Percentiles rank a stretch among this genome's conserved stretches.
Evolutionary conservation across 2,888 invertebrate genomes (phyloP).

Genomic region (Philhelius pedissequus): DNA sequence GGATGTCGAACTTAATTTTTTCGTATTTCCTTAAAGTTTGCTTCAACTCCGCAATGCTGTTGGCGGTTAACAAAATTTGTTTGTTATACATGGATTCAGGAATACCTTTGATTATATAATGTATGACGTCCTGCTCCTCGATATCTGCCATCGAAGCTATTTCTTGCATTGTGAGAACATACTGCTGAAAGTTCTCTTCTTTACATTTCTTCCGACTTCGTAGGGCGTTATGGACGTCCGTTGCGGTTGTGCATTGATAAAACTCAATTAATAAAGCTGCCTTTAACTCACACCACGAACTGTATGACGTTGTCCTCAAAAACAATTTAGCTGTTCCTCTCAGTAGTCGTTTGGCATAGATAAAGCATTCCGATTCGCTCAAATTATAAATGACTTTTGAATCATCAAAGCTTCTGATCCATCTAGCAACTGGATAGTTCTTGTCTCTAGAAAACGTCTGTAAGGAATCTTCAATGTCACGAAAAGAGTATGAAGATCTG

Average conservation of each 20-base stretch:
- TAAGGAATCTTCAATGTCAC: too few relatives aligned
- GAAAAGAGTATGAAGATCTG: too few relatives aligned
- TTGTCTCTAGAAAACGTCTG: too few relatives aligned
- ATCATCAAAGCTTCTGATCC: too few relatives aligned
- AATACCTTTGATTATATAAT: neutral
- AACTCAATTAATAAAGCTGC: neutral
- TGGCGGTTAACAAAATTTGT: neutral
- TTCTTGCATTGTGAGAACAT: neutral
- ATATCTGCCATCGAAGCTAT: neutral
- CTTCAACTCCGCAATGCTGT: neutral
- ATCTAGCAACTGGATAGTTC: too few relatives aligned
- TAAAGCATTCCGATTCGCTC: too few relatives aligned
- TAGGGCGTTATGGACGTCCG: neutral
- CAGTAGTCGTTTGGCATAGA: too few relatives aligned
- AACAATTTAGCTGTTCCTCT: too few relatives aligned
- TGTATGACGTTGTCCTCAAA: neutral
- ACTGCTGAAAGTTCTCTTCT: too few relatives aligned
- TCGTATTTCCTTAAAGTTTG: neutral
- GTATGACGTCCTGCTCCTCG: neutral
- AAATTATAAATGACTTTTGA: too few relatives aligned
- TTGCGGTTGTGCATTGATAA: neutral
- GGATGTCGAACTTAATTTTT: neutral
- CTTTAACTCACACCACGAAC: neutral
- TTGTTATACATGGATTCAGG: neutral
- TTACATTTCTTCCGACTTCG: too few relatives aligned